A percentile compares a stretch with the other conserved stretches of the same genome.
These are phyloP conservation scores for Beroe ovata DNA, from an alignment of 37 sponge, comb jelly and placozoan species.

Conservation along the genomic window DNA sequence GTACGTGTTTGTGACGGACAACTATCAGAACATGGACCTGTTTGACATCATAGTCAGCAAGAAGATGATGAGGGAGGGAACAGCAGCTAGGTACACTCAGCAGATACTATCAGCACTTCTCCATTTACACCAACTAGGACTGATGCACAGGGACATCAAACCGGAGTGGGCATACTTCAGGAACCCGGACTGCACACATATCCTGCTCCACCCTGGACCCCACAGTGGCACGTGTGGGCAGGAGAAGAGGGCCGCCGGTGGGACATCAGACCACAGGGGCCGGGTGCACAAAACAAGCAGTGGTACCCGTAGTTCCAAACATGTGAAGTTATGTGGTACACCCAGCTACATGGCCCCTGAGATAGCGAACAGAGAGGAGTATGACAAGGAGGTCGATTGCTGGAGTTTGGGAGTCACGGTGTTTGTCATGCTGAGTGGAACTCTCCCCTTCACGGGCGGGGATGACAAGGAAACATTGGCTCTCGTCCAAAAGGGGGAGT, in stretches of 20 bases:
- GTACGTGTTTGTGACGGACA: constrained; percentile 8
- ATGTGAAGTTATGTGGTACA: not conserved
- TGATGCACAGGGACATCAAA: constrained; percentile 24
- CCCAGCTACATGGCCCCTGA: constrained; percentile 7
- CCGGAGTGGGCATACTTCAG: not conserved
- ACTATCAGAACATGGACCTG: constrained; percentile 4
- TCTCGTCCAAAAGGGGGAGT: constrained; percentile 78
- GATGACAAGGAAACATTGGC: constrained; percentile 77
- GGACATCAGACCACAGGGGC: not conserved
- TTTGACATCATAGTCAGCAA: constrained; percentile 10
- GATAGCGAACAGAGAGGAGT: not conserved
- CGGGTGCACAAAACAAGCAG: not conserved
- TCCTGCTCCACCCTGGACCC: not conserved
- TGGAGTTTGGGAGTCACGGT: constrained; percentile 11
- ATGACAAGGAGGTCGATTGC: not conserved
- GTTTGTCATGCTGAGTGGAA: constrained; percentile 79
- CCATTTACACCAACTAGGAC: not conserved
- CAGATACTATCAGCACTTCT: not conserved
- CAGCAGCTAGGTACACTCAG: constrained; percentile 4
- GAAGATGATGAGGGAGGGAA: not conserved
- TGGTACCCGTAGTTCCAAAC: not conserved
- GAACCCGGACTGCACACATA: not conserved
- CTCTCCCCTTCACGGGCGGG: constrained; percentile 90
- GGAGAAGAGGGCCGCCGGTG: not conserved
- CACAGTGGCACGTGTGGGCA: not conserved